These are phyloP conservation scores for Dreissena polymorpha DNA, from an alignment of 1,140 invertebrate genomes.

Conservation along the genomic window DNA sequence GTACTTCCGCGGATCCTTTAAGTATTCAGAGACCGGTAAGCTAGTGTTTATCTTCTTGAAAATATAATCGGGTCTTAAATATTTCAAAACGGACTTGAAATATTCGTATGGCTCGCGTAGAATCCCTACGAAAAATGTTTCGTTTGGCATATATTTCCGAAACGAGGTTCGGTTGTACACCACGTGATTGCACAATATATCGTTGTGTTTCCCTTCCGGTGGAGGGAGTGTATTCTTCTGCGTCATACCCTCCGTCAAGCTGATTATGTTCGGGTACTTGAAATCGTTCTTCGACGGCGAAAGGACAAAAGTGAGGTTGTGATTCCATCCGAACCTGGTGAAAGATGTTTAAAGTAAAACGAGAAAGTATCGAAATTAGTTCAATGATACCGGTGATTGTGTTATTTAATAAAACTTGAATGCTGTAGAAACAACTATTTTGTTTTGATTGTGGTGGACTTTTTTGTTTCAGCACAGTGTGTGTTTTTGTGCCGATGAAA, in stretches of 20 bases:
- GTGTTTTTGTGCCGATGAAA: too few relatives aligned
- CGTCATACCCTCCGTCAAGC: slow-evolving; percentile 23
- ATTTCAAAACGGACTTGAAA: slow-evolving; percentile 60
- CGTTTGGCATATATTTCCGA: slow-evolving; percentile 52
- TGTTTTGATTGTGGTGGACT: too few relatives aligned
- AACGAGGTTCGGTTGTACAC: slow-evolving; percentile 56
- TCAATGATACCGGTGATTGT: too few relatives aligned
- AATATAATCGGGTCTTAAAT: slow-evolving; percentile 54
- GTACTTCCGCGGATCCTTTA: slow-evolving; percentile 46
- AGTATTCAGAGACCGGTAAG: slow-evolving; percentile 16
- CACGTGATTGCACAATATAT: slow-evolving; percentile 66
- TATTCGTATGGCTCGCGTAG: slow-evolving; percentile 59
- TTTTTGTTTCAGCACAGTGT: too few relatives aligned
- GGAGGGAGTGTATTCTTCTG: slow-evolving; percentile 42
- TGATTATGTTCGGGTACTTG: slow-evolving; percentile 51
- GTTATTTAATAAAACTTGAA: too few relatives aligned
- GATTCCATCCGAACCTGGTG: slow-evolving; percentile 80
- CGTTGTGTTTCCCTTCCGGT: slow-evolving; percentile 45
- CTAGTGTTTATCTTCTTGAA: slow-evolving; percentile 25
- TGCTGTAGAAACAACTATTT: too few relatives aligned
- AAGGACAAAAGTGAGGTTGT: slow-evolving; percentile 80
- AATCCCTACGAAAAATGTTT: slow-evolving; percentile 61
- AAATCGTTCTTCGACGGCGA: slow-evolving; percentile 64
- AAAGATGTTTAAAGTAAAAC: too few relatives aligned
- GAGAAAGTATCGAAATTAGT: too few relatives aligned